A percentile compares a stretch with the other conserved stretches of the same genome.
Evolutionary conservation across 2,113 vertebrate species (phyloP).

Genomic region (Himantopus leucocephalus): DNA sequence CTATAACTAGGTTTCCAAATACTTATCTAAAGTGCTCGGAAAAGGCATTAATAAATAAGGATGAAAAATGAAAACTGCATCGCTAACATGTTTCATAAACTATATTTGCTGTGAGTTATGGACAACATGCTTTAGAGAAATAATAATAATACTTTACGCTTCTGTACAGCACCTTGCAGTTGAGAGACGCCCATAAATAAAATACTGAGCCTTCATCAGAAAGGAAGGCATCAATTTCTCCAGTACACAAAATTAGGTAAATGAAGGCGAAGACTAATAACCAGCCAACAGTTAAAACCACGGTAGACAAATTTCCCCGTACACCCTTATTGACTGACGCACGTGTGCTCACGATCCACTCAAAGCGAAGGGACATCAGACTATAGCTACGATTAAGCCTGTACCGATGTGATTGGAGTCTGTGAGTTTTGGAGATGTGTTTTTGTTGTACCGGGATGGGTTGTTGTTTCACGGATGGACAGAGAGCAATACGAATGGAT

Average conservation of each 20-base stretch:
- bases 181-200: not conserved
- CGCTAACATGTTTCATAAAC: not conserved
- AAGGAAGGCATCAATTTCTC: not conserved
- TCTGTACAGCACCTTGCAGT: not conserved
- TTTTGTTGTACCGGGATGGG: not conserved
- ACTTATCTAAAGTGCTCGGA: constrained; percentile 55
- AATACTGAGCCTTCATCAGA: not conserved
- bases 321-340: not conserved
- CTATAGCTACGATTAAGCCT: not conserved
- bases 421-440: not conserved
- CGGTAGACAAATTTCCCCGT: fast-evolving
- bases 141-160: not conserved
- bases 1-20: constrained; percentile 23
- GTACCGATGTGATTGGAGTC: not conserved
- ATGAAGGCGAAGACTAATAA: not conserved
- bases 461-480: fast-evolving
- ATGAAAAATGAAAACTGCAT: constrained; percentile 38
- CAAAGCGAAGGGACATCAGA: not conserved
- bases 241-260: not conserved
- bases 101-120: not conserved
- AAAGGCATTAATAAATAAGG: constrained; percentile 40
- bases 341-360: not conserved
- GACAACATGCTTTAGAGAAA: not conserved
- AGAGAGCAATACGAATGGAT: not conserved
- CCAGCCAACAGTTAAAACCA: not conserved